phyloP scores from a whole-genome alignment of 2,797 vertebrate species.

The Hybognathus amarus region DNA sequence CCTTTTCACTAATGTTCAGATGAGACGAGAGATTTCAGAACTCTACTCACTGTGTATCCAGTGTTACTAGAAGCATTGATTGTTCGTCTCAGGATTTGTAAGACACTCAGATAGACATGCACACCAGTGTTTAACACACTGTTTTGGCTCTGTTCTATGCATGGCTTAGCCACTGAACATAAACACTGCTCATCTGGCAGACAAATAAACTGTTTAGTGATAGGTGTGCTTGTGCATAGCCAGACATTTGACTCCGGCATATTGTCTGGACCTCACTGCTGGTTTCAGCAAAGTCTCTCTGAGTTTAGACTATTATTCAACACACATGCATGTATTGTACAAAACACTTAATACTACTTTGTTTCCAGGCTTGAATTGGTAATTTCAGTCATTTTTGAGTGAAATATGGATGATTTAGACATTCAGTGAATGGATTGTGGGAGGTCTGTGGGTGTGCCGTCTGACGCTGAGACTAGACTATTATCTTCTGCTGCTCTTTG shows the following conservation, averaged over 20 bases:
- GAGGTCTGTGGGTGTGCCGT: conserved; percentile 23
- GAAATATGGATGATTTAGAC: background rate
- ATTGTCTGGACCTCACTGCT: background rate
- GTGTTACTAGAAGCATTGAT: background rate
- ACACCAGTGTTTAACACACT: background rate
- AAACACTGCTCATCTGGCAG: conserved; percentile 1
- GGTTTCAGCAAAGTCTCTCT: background rate
- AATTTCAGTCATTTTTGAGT: background rate
- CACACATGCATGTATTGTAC: too few species aligned
- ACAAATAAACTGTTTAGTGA: background rate
- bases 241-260: background rate
- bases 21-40: background rate
- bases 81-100: background rate
- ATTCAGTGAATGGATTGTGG: conserved; percentile 2
- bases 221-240: background rate
- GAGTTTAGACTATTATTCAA: too few species aligned
- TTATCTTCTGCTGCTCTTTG: conserved; percentile 32
- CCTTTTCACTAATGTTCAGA: background rate
- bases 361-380: background rate
- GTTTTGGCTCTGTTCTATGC: conserved; percentile 8
- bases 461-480: conserved; percentile 2
- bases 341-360: background rate
- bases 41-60: background rate
- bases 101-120: background rate
- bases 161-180: background rate